Percentiles rank a stretch among this genome's conserved stretches.
These are phyloP conservation scores for Rhagophthalmus giganteus DNA, from an alignment of 2,888 invertebrate species.

Conservation along the genomic window DNA sequence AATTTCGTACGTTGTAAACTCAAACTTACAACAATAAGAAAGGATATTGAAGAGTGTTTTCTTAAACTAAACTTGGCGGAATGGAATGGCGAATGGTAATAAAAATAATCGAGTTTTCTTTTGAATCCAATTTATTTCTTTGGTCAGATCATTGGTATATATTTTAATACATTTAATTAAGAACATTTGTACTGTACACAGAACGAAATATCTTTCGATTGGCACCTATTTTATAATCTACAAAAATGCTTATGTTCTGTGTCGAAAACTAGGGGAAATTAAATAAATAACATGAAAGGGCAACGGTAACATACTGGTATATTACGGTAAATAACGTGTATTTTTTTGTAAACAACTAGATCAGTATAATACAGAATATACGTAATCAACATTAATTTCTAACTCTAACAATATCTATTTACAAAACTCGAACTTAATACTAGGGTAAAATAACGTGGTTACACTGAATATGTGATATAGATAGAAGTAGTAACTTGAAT, in stretches of 20 bases:
- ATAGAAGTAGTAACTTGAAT: constrained; percentile 14
- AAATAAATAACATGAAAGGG: constrained; percentile 40
- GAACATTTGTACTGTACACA: constrained; percentile 48
- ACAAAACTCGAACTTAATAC: constrained; percentile 35
- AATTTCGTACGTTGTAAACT: constrained; percentile 59
- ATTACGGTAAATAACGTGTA: constrained; percentile 41
- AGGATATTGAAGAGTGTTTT: constrained; percentile 36
- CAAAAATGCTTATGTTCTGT: constrained; percentile 19
- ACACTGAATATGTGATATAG: constrained; percentile 21
- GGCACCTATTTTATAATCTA: constrained; percentile 47
- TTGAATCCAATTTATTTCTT: constrained; percentile 56
- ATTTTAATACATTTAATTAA: constrained; percentile 44
- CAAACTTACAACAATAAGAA: constrained; percentile 45
- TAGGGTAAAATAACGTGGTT: constrained; percentile 22
- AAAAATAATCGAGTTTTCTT: constrained; percentile 18
- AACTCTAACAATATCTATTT: constrained; percentile 45
- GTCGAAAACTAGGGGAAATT: constrained; percentile 23
- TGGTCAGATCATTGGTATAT: constrained; percentile 70
- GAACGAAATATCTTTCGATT: constrained; percentile 44
- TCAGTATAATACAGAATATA: constrained; percentile 41
- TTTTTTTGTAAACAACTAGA: constrained; percentile 44
- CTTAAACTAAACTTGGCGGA: constrained; percentile 29
- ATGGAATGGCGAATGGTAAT: constrained; percentile 7
- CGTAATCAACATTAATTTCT: constrained; percentile 45
- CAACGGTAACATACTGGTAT: constrained; percentile 40